These are phyloP conservation scores for Teinopalpus imperialis DNA, from an alignment of 2,888 invertebrate species.

Conservation along the genomic window DNA sequence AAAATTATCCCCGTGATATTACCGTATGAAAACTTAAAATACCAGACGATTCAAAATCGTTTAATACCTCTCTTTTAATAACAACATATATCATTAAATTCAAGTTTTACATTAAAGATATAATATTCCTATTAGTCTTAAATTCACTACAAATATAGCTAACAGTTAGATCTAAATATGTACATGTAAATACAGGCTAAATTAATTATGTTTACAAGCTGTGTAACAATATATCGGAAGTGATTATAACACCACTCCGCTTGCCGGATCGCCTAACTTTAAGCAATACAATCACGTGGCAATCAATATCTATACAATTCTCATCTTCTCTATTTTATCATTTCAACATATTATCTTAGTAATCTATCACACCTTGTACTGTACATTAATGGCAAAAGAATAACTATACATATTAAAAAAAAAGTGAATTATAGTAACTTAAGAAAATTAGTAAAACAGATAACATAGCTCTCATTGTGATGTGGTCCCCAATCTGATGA, in stretches of 20 bases:
- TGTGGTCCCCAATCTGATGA: constrained; percentile 10
- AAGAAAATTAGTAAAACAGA: not conserved
- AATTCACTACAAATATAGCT: constrained; percentile 47
- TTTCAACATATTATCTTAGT: constrained; percentile 32
- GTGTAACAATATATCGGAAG: constrained; percentile 52
- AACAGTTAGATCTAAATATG: constrained; percentile 49
- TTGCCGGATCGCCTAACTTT: constrained; percentile 42
- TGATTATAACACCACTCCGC: constrained; percentile 76
- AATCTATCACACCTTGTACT: constrained; percentile 71
- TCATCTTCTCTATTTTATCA: constrained; percentile 32
- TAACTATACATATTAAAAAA: constrained; percentile 29
- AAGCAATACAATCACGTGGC: constrained; percentile 45
- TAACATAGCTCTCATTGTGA: constrained; percentile 2
- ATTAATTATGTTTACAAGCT: constrained; percentile 49
- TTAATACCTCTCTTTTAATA: constrained; percentile 47
- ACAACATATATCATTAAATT: constrained; percentile 44
- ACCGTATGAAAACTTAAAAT: constrained; percentile 47
- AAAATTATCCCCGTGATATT: constrained; percentile 54
- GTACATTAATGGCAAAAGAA: constrained; percentile 68
- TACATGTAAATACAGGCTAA: constrained; percentile 64
- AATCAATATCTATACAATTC: constrained; percentile 40
- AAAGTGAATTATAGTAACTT: constrained; percentile 16
- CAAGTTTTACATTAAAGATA: constrained; percentile 61
- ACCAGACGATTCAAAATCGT: constrained; percentile 68
- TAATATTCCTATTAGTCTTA: constrained; percentile 52